Evolutionary conservation across 2,888 invertebrate genomes (phyloP).

Genomic region (Agrochola litura): DNA sequence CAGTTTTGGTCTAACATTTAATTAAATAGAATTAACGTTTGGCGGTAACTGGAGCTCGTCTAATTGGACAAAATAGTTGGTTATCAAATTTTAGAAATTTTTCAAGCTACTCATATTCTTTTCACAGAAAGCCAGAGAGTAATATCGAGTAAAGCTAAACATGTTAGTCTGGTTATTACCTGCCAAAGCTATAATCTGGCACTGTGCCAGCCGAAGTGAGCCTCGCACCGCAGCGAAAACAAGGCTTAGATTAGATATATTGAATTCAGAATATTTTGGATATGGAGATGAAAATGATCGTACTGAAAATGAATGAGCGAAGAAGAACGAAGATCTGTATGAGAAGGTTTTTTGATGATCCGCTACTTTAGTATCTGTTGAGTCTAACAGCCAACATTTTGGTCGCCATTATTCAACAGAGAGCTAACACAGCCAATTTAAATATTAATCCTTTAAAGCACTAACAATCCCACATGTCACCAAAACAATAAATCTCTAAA

Average conservation of each 20-base stretch:
- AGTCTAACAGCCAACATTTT: neutral
- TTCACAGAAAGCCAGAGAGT: constrained; percentile 9
- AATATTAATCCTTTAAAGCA: constrained; percentile 4
- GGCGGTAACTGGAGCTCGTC: too few relatives aligned
- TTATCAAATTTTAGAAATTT: neutral
- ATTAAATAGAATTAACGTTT: constrained; percentile 4
- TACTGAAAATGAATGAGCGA: neutral
- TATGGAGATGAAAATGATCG: neutral
- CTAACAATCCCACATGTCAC: constrained; percentile 2
- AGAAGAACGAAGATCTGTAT: too few relatives aligned
- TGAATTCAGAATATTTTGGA: constrained; percentile 1
- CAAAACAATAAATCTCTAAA: neutral
- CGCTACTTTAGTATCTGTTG: neutral
- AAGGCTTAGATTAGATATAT: constrained; percentile 15
- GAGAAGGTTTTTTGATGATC: too few relatives aligned
- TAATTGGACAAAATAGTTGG: neutral
- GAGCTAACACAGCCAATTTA: neutral
- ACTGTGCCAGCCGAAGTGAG: constrained; percentile 34
- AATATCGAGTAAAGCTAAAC: constrained; percentile 13
- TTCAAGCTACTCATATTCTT: neutral
- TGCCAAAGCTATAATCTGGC: constrained; percentile 35
- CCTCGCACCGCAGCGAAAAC: constrained; percentile 27
- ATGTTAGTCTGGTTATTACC: constrained; percentile 41
- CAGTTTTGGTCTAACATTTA: constrained; percentile 22
- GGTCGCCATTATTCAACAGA: neutral